Evolutionary conservation across 2,113 vertebrate species (phyloP), one percentile per base, ranked within the genome.

Genomic region (Cephalopterus ornatus): DNA sequence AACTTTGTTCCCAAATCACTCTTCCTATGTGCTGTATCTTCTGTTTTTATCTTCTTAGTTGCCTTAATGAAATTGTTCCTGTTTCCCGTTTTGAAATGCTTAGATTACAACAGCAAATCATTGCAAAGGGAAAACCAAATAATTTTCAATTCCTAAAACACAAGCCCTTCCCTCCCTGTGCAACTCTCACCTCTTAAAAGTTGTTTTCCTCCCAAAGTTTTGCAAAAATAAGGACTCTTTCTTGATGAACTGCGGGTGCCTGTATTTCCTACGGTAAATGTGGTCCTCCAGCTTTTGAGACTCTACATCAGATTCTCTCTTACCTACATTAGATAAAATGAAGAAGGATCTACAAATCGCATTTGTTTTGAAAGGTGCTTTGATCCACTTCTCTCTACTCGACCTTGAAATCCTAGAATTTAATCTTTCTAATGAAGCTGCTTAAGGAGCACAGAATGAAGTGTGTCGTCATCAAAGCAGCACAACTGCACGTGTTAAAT

Each of bases 401-500:
- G 39, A 12, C 35, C 14, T 49, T 37, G 37, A 59, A 39, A 42
- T 67, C 63, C 20, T 85, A 53, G 21, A 62, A 61, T 72, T 84
- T 70, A 79, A 19, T 61, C 55, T 70, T 85, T 73, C 12, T 75
- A 18, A 14, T 58, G 30, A 71, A 86, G 46, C 20, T 81, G 52
- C 55, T 70, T n/a, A 22, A 39, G 23, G 61, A 68, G 22, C 22
- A 41, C 4, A 32, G 30, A 24, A 39, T 12, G 9, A 49, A 74
- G 41, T 4, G 35, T 81, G 33, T 74, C 67, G 56, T 47, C 12
- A 9, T 9, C 41, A 39, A 50, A 66, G 50, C 27, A 70, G 30
- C 63, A 42, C 0, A 0, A 6, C 59, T 70, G 37, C 41, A 35
- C 1, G 0, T 28, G 44, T 53, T 79, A 41, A 52, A 62, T 68